A percentile compares a stretch with the other conserved stretches of the same genome.
phyloP scores from a whole-genome alignment of 2,888 invertebrate genomes.

The Lepidochrysops patricia region DNA sequence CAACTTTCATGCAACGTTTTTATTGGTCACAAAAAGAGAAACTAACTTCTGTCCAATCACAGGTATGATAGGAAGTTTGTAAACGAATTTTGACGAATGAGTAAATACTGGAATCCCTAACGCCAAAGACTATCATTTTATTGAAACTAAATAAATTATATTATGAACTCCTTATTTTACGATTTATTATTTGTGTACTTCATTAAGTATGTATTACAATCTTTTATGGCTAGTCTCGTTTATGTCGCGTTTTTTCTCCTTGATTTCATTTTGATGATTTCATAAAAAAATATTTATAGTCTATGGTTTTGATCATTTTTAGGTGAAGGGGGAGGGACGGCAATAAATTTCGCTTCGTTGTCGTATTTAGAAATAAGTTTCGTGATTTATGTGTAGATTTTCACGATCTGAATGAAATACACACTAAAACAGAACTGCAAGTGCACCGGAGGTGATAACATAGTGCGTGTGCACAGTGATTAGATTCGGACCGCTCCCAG shows the following conservation, averaged over 20 bases:
- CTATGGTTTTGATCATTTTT: conserved; percentile 28
- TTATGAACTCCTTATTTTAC: no score
- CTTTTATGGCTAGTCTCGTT: no score
- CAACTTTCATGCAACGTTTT: neutral
- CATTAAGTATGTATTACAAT: no score
- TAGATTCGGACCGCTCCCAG: conserved; percentile 69
- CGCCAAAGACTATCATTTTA: neutral
- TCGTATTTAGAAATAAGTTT: conserved; percentile 55
- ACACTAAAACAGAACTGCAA: conserved; percentile 46
- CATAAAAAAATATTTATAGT: neutral
- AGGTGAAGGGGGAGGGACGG: conserved; percentile 65
- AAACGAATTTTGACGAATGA: neutral
- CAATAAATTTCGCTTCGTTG: conserved; percentile 63
- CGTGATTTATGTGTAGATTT: conserved; percentile 52
- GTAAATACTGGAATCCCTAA: neutral
- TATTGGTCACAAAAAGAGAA: neutral
- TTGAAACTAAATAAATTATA: neutral
- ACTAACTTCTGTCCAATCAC: neutral
- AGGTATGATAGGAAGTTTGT: neutral
- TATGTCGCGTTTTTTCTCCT: no score
- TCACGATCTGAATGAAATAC: conserved; percentile 50
- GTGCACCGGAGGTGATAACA: conserved; percentile 33
- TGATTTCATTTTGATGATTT: neutral
- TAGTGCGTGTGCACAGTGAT: conserved; percentile 41
- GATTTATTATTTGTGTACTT: no score